These are phyloP conservation scores for Siderastrea siderea DNA, from an alignment of 92 coral and sea anemone genomes.

Conservation along the genomic window DNA sequence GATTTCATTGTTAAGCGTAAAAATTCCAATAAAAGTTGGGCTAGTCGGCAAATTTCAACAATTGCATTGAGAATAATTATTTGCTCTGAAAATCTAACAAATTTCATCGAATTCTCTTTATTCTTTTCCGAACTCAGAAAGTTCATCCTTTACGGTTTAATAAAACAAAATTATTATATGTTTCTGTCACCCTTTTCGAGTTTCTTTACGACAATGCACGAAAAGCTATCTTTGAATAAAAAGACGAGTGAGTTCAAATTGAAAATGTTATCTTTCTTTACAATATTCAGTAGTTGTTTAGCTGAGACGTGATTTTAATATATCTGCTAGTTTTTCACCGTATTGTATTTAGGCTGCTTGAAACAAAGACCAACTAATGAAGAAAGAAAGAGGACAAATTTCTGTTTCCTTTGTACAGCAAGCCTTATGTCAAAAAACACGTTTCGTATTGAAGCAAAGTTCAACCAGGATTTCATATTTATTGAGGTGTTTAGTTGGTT, in stretches of 20 bases:
- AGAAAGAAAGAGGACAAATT: conserved; percentile 13
- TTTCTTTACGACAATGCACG: background rate
- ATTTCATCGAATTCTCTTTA: conserved; percentile 48
- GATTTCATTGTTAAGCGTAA: background rate
- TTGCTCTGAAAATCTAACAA: conserved; percentile 13
- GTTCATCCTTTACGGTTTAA: conserved; percentile 17
- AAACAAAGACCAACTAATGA: conserved; percentile 26
- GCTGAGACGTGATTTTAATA: background rate
- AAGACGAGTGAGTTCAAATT: background rate
- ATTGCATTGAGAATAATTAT: background rate
- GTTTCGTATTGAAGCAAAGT: background rate
- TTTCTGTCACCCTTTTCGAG: background rate
- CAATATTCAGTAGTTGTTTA: background rate
- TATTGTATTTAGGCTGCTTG: background rate
- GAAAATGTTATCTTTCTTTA: conserved; percentile 2
- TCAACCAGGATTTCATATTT: too few species aligned
- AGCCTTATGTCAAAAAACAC: background rate
- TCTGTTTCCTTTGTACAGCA: background rate
- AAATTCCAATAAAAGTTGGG: conserved; percentile 16
- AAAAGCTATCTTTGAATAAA: background rate
- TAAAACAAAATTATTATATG: conserved; percentile 1
- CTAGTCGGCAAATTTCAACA: conserved; percentile 36
- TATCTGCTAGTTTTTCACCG: conserved; percentile 6
- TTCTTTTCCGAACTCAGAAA: conserved; percentile 19
- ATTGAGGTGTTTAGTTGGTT: too few species aligned